Evolutionary conservation across 1,140 invertebrate species (phyloP), one percentile per base, ranked within the genome.

Genomic region (Orius laevigatus): DNA sequence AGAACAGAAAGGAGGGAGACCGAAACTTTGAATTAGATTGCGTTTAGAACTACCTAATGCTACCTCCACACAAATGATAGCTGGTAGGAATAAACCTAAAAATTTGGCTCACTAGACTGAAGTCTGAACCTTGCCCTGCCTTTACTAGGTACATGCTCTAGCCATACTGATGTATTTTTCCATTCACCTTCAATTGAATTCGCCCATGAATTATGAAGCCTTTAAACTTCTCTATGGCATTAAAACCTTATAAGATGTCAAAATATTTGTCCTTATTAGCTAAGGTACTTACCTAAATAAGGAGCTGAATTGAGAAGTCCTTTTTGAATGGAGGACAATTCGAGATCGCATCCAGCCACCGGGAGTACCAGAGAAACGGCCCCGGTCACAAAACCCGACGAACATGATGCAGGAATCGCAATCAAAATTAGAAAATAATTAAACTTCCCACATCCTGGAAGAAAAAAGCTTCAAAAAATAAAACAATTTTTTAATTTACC

Each of bases 321-420:
- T 67, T 81, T 82, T 25, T 81, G 69, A 11, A 74, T 58, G 1
- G 77, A 57, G 1, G 69, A 67, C 31, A 83, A 61, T 15, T 72
- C 55, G 34, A 84, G 67, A 62, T 83, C 79, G 56, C 80, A 83
- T 55, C 79, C 73, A 0, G 78, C 79, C 3, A 73, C 65, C 1
- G 79, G 77, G 55, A 81, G 65, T 53, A 82, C 76, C 59, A 75
- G 78, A 1, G 78, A 76, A 49, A 78, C 69, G 4, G 73, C 72
- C 19, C 70, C 70, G 2, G 71, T 76, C 35, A 81, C 76, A 39
- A 77, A 76, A 12, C 76, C 71, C 1, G 72, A 67, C 5, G 73
- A 70, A 67, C 73, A 76, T 43, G 73, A 71, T 2, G 69, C 74
- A 0, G 77, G 76, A 33, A 82, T 61, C 1, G 71, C 66, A 48